phyloP scores from a whole-genome alignment of 2,888 invertebrate species.

The Acleris sparsana region DNA sequence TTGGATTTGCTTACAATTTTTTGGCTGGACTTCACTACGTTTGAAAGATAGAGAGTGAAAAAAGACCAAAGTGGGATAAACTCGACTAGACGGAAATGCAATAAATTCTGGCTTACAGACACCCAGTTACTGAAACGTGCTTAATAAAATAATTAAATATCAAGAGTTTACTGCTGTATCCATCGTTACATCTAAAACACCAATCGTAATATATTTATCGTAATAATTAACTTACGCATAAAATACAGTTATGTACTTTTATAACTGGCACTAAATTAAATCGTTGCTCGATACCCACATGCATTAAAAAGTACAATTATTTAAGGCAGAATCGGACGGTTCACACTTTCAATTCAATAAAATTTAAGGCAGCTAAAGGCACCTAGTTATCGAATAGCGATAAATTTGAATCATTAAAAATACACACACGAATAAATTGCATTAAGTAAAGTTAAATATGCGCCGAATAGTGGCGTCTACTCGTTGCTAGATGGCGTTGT shows the following conservation, averaged over 20 bases:
- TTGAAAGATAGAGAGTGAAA: constrained; percentile 46
- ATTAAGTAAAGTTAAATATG: constrained; percentile 35
- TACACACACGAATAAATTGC: constrained; percentile 46
- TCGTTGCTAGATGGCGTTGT: constrained; percentile 67
- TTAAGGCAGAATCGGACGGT: constrained; percentile 77
- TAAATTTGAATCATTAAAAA: constrained; percentile 42
- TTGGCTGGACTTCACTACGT: constrained; percentile 67
- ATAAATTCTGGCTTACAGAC: constrained; percentile 40
- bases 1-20: constrained; percentile 64
- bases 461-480: constrained; percentile 43
- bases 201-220: constrained; percentile 19
- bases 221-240: constrained; percentile 27
- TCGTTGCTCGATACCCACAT: constrained; percentile 72
- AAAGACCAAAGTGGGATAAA: constrained; percentile 41
- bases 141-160: constrained; percentile 18
- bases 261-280: constrained; percentile 71
- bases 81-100: constrained; percentile 68
- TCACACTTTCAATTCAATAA: constrained; percentile 49
- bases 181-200: constrained; percentile 18
- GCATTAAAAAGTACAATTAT: constrained; percentile 45
- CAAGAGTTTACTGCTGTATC: constrained; percentile 19
- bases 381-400: constrained; percentile 49
- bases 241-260: constrained; percentile 63
- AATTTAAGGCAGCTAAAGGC: constrained; percentile 74
- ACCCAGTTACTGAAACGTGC: constrained; percentile 30